A percentile compares a stretch with the other conserved stretches of the same genome.
phyloP scores from a whole-genome alignment of 2,888 invertebrate species.

The Sphaerophoria taeniata region DNA sequence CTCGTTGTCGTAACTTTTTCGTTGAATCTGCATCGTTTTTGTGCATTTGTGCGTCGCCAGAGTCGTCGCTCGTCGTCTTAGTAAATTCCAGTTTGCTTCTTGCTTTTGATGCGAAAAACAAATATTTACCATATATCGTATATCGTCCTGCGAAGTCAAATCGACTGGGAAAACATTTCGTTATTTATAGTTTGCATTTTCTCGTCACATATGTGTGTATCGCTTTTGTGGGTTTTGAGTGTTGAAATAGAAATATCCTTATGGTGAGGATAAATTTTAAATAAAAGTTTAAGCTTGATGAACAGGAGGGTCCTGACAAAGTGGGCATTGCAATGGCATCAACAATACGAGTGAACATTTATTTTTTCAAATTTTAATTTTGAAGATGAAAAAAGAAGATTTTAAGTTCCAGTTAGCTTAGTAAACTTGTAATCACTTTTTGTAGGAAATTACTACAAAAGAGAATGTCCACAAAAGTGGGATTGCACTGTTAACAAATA shows the following conservation, averaged over 20 bases:
- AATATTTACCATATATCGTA: constrained; percentile 65
- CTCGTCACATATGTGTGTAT: constrained; percentile 9
- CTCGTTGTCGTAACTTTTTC: not conserved
- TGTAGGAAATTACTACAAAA: too few relatives aligned
- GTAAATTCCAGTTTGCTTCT: too few relatives aligned
- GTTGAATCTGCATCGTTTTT: constrained; percentile 9
- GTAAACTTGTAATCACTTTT: too few relatives aligned
- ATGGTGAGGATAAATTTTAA: constrained; percentile 56
- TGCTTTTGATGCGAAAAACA: constrained; percentile 53
- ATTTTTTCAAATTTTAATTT: too few relatives aligned
- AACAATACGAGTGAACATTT: too few relatives aligned
- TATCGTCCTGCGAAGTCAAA: constrained; percentile 63
- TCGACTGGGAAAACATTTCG: constrained; percentile 72
- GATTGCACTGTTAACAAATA: too few relatives aligned
- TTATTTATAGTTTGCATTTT: constrained; percentile 74
- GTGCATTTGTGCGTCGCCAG: constrained; percentile 36
- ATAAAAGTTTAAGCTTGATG: constrained; percentile 22
- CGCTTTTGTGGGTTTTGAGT: not conserved
- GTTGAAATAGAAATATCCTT: constrained; percentile 56
- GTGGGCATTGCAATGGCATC: not conserved
- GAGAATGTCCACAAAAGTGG: too few relatives aligned
- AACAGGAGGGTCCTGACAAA: not conserved
- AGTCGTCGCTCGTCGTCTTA: too few relatives aligned
- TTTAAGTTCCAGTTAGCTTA: too few relatives aligned
- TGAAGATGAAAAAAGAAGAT: too few relatives aligned